Base-by-base conservation (phyloP, 2,797 vertebrate genomes). In the Antrozous pallidus region DNA sequence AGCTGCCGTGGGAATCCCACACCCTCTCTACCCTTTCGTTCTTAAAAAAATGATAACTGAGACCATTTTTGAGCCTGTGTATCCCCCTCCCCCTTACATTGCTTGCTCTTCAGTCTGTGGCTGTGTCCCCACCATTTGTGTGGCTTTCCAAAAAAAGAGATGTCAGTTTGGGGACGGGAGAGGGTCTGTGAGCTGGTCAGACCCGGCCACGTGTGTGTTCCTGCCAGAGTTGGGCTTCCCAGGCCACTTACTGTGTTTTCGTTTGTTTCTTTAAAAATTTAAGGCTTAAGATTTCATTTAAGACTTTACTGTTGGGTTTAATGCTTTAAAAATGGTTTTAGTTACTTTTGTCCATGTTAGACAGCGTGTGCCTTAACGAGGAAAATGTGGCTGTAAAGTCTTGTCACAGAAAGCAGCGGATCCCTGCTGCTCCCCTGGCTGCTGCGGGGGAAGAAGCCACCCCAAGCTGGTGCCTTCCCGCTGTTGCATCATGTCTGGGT, bases 261-360 rank as follows among this genome's bases (percentile, higher is more conserved):
- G 16, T 26, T 38, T 58, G 11, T 81, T 61, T 80, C 11, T 63
- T 80, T 33, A 63, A 81, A 61, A 33, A 42, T 3, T 33, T 49
- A 33, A 93, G 75, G 47, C 47, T 83, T 75, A 45, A 17, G 77
- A 38, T 80, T 91, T 83, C 45, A 47, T 73, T 47, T 78, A 14
- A 31, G 79, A 17, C 42, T 90, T 91, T 63, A 42, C 40, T 9
- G 86, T 80, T 28, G 17, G 28, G 22, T n/a, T 87, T 42, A 36
- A 56, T 79, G 74, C 45, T 58, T 90, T 49, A 36, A 17, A 36
- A 42, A 36, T 12, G 9, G 31, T 56, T 69, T 40, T 8, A 18
- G 38, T 83, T 20, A 71, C 31, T 92, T 83, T 70, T 86, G 71
- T 69, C 26, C 61, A 24, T 6, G 9, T 88, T 54, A 88, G 8